A percentile compares a stretch with the other conserved stretches of the same genome.
phyloP scores from a whole-genome alignment of 2,888 invertebrate species.

The Stenchaetothrips biformis region DNA sequence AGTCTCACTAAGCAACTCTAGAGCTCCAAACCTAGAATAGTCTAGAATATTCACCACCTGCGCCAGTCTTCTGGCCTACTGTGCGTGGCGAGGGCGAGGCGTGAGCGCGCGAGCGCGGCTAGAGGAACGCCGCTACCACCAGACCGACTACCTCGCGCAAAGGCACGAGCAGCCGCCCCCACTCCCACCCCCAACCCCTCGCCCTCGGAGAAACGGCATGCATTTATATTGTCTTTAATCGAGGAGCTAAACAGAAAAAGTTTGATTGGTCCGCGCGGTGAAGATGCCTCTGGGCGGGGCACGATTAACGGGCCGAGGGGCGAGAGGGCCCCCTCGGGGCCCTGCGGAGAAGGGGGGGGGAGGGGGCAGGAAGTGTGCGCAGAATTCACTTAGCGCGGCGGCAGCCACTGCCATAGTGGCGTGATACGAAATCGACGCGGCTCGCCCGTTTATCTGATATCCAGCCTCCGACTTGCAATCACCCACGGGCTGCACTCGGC shows the following conservation, averaged over 20 bases:
- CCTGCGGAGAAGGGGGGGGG: neutral
- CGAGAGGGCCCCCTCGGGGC: neutral
- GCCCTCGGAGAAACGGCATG: constrained; percentile 3
- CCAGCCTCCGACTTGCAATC: neutral
- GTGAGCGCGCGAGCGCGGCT: no score
- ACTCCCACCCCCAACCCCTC: neutral
- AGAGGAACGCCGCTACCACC: no score
- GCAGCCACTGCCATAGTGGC: no score
- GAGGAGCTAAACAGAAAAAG: constrained; percentile 23
- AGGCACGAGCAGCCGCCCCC: no score
- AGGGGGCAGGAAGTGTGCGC: neutral
- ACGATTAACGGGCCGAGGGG: constrained; percentile 5
- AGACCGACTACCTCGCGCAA: no score
- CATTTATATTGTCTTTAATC: constrained; percentile 25
- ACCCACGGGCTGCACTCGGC: neutral
- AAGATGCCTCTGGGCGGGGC: neutral
- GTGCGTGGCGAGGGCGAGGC: no score
- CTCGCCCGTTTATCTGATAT: no score
- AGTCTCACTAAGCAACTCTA: no score
- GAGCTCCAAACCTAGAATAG: no score
- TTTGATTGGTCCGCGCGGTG: neutral
- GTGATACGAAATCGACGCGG: no score
- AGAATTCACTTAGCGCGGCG: neutral
- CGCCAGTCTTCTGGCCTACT: no score
- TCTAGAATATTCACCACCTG: no score